Conservation (phyloP, 2,113 vertebrate genomes). For the Psittacus erithacus region DNA sequence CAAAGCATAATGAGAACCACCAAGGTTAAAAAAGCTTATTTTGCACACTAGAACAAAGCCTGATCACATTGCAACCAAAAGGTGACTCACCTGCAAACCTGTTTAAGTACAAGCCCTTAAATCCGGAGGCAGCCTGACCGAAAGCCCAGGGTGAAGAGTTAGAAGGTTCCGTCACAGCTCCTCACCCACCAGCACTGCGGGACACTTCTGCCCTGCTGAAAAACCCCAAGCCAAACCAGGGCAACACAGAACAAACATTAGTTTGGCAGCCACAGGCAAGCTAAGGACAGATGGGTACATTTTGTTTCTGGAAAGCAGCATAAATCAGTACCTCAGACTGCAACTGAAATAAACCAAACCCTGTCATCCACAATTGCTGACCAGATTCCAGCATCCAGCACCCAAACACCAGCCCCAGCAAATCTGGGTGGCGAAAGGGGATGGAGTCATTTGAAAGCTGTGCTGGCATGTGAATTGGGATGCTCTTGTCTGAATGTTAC, state of each 20-base stretch:
- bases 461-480: accelerated
- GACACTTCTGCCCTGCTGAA: neutral
- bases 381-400: neutral
- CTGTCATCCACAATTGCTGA: accelerated
- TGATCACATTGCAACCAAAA: accelerated
- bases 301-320: neutral
- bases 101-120: neutral
- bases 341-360: neutral
- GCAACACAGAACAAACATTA: neutral
- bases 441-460: neutral
- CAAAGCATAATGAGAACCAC: neutral
- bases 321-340: neutral
- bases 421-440: neutral
- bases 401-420: neutral
- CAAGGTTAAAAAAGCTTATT: neutral
- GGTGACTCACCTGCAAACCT: neutral
- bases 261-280: neutral
- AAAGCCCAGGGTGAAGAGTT: neutral
- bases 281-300: neutral
- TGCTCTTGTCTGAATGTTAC: neutral
- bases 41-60: neutral
- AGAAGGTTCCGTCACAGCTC: neutral
- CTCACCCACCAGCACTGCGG: neutral
- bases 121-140: neutral
- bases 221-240: neutral